Evolutionary conservation across 2,888 invertebrate genomes (phyloP), one percentile per base, ranked within the genome.

Genomic region (Panzeria rudis): DNA sequence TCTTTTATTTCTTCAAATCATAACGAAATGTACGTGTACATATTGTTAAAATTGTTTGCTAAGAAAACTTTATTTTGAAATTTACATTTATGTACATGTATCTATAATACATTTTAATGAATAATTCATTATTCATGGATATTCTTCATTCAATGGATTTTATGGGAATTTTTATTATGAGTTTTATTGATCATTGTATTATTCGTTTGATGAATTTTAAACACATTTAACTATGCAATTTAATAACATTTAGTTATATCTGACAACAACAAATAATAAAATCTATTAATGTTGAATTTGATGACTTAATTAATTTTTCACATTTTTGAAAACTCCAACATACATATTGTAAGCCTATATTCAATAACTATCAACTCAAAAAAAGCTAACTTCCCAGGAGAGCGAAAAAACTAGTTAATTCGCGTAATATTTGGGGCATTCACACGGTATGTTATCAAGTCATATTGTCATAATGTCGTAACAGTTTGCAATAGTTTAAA

Each of bases 121-220:
- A 52, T 25, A 52, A 52, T 52, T 17, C 50, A 62, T 62, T 62
- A 72, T 29, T 54, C 38, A 54, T 71, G 32, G n/a, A 17, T 25
- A 71, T 71, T n/a, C n/a, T n/a, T n/a, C n/a, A n/a, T n/a, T 71
- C 69, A 52, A 64, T 64, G 52, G 15, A 20, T 54, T 54, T 76
- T 41, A 64, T 52, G 52, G 52, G 23, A 25, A 38, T 25, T 75
- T 41, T 75, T 75, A 64, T 75, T 52, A 52, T 62, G 25, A 54
- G 52, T 15, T 64, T 76, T 76, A 54, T 75, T 61, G 35, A 15
- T 44, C 20, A 62, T 41, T 75, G 5, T 62, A 35, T 64, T 75
- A 29, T 41, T 47, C 35, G 25, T 29, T 25, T 41, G 54, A 64
- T 29, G 4, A 41, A 41, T 54, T 64, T 54, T 17, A 0, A 41